phyloP scores from a whole-genome alignment of 2,888 invertebrate species.

The Stenodema calcarata region DNA sequence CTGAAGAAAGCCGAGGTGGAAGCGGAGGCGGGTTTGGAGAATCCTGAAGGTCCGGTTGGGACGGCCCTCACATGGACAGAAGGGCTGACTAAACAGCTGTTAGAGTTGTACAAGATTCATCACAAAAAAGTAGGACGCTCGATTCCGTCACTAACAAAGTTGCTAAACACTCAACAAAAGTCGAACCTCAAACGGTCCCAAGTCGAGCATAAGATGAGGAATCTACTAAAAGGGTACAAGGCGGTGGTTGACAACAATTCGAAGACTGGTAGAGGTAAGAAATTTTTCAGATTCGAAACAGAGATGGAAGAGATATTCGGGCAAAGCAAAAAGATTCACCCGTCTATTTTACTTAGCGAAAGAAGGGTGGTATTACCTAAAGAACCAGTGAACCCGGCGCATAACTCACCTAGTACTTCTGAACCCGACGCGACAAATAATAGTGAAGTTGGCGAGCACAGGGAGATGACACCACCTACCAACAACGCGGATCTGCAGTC shows the following conservation, averaged over 20 bases:
- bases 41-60: background rate
- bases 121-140: background rate
- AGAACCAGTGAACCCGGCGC: no score
- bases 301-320: no score
- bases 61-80: background rate
- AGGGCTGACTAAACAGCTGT: background rate
- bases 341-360: no score
- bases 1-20: background rate
- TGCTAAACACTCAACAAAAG: background rate
- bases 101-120: background rate
- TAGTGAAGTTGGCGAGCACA: no score
- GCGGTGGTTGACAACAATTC: background rate
- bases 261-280: background rate
- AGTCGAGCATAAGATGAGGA: background rate
- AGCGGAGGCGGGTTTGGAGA: no score
- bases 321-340: no score
- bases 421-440: no score
- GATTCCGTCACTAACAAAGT: background rate
- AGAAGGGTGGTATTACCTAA: no score
- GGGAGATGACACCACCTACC: no score
- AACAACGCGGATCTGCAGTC: no score
- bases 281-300: background rate
- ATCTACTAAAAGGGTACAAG: background rate
- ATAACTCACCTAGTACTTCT: no score
- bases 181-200: background rate